phyloP scores from a whole-genome alignment of 2,888 invertebrate species.

The Spialia ferax region DNA sequence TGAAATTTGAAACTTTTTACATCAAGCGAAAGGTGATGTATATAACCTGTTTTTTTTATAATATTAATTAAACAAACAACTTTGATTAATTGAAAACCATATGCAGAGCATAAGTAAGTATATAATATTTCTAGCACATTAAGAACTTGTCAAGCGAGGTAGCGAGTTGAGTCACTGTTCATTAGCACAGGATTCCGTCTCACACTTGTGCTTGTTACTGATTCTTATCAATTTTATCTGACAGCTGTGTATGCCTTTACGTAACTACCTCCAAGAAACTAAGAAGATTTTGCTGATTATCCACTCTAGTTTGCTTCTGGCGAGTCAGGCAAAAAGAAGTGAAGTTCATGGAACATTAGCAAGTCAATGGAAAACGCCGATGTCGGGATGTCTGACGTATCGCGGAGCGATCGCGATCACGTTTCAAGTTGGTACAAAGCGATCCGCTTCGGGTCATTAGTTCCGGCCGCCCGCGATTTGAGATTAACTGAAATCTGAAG shows the following conservation, averaged over 20 bases:
- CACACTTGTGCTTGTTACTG: slow-evolving; percentile 4
- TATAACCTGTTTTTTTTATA: no score
- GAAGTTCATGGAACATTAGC: slow-evolving; percentile 10
- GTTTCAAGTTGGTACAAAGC: slow-evolving; percentile 12
- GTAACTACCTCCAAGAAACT: not conserved
- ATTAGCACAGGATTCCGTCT: slow-evolving; percentile 1
- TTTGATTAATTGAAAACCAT: no score
- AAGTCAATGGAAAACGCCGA: slow-evolving; percentile 1
- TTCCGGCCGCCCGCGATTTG: not conserved
- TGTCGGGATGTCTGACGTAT: slow-evolving; percentile 10
- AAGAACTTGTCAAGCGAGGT: not conserved
- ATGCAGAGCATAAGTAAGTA: no score
- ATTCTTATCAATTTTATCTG: not conserved
- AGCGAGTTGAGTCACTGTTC: not conserved
- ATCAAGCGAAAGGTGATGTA: no score
- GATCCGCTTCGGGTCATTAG: slow-evolving; percentile 15
- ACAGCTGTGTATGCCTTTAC: not conserved
- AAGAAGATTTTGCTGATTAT: slow-evolving; percentile 7
- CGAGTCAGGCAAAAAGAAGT: not conserved
- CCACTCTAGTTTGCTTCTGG: not conserved
- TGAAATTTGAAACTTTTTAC: no score
- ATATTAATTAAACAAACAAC: no score
- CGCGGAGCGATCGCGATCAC: slow-evolving; percentile 18
- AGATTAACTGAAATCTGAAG: slow-evolving; percentile 14
- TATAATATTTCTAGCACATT: no score